These are phyloP conservation scores for Ursus arctos DNA, from an alignment of 2,113 vertebrate species.

Conservation along the genomic window DNA sequence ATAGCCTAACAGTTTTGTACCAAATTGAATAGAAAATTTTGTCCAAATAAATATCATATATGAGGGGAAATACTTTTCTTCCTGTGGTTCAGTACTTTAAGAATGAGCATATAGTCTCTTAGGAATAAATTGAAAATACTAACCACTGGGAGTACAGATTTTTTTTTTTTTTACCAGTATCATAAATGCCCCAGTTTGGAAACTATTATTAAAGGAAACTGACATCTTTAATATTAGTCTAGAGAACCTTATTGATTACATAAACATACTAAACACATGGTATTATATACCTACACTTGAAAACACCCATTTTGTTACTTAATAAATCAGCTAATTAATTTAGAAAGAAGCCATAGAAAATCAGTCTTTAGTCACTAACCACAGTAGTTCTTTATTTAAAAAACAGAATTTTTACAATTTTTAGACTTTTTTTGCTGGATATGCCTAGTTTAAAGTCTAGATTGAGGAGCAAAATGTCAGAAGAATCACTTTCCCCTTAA, in stretches of 20 bases:
- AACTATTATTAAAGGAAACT: constrained; percentile 56
- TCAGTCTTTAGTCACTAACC: not conserved
- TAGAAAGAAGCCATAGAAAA: not conserved
- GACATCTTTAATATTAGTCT: constrained; percentile 37
- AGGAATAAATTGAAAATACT: constrained; percentile 33
- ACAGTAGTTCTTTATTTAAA: not conserved
- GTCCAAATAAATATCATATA: constrained; percentile 48
- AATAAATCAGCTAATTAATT: constrained; percentile 38
- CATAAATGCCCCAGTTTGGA: constrained; percentile 43
- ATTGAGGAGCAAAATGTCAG: not conserved
- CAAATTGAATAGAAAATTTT: constrained; percentile 57
- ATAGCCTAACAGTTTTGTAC: constrained; percentile 14
- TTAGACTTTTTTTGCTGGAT: not conserved
- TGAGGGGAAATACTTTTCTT: constrained; percentile 21
- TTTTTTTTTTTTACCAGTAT: not conserved
- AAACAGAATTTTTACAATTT: not conserved
- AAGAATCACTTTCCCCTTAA: not conserved
- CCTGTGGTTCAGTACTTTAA: constrained; percentile 18
- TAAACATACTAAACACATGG: not conserved
- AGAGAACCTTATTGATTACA: not conserved
- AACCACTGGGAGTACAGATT: not conserved
- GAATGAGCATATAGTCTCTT: constrained; percentile 7
- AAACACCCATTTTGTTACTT: not conserved
- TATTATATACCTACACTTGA: not conserved
- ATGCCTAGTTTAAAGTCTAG: constrained; percentile 36